A percentile compares a stretch with the other conserved stretches of the same genome.
phyloP scores from a whole-genome alignment of 2,888 invertebrate species.

The Zaprionus obscuricornis region DNA sequence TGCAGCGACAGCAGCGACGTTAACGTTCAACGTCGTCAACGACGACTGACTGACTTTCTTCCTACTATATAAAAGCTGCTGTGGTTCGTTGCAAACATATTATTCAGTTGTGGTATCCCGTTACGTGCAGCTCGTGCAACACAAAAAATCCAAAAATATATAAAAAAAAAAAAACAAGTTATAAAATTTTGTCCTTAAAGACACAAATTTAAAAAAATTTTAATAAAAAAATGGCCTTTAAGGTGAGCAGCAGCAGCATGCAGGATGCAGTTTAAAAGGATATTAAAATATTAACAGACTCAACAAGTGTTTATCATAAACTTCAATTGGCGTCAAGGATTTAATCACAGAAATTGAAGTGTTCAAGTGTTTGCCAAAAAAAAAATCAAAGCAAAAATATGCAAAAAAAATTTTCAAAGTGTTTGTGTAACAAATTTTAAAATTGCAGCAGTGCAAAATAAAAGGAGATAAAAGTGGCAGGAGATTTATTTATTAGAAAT shows the following conservation, averaged over 20 bases:
- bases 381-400: too few species aligned
- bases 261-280: conserved; percentile 55
- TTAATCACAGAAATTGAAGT: conserved; percentile 1
- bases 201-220: conserved; percentile 10
- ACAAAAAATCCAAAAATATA: conserved; percentile 23
- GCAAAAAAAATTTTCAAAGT: too few species aligned
- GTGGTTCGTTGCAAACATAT: conserved; percentile 82
- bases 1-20: conserved; percentile 23
- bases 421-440: too few species aligned
- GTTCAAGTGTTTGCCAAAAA: neutral
- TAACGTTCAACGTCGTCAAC: too few species aligned
- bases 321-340: conserved; percentile 21
- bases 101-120: conserved; percentile 84
- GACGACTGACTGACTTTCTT: conserved; percentile 82
- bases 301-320: conserved; percentile 25
- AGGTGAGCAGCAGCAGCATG: conserved; percentile 69
- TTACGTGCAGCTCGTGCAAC: conserved; percentile 80
- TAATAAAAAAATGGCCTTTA: conserved; percentile 77
- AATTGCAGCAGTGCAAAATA: too few species aligned
- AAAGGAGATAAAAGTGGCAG: too few species aligned
- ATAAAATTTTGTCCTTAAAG: conserved; percentile 59
- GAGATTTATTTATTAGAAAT: too few species aligned
- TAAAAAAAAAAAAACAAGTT: conserved; percentile 36
- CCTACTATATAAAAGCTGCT: conserved; percentile 84
- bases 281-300: conserved; percentile 33